A percentile compares a stretch with the other conserved stretches of the same genome.
phyloP scores from a whole-genome alignment of 2,113 vertebrate genomes.

The Telmatochromis sp. region DNA sequence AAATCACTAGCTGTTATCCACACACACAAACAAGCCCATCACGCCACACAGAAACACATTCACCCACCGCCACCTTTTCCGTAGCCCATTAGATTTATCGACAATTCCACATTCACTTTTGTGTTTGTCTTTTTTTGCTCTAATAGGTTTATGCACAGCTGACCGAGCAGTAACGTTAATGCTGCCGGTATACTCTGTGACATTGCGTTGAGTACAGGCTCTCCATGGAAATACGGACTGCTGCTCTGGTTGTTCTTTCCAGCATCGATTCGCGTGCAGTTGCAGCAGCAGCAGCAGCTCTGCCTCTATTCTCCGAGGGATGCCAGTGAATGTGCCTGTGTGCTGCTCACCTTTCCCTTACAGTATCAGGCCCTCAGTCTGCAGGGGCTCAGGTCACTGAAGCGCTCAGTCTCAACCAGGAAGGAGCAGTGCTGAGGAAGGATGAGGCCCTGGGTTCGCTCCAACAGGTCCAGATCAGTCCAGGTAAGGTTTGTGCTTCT shows the following conservation, averaged over 20 bases:
- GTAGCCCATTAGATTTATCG: constrained; percentile 44
- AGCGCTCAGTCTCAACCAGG: neutral
- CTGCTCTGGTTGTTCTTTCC: constrained; percentile 32
- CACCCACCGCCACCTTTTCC: neutral
- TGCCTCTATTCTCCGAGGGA: neutral
- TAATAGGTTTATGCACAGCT: constrained; percentile 52
- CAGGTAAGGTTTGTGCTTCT: constrained; percentile 35
- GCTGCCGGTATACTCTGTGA: constrained; percentile 4
- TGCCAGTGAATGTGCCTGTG: neutral
- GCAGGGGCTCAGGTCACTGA: neutral
- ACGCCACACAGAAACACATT: neutral
- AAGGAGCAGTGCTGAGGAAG: neutral
- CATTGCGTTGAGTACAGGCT: constrained; percentile 11
- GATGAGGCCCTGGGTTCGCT: constrained; percentile 62
- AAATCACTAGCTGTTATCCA: constrained; percentile 18
- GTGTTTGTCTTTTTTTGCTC: neutral
- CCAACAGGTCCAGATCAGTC: constrained; percentile 53
- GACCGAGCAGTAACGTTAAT: constrained; percentile 4
- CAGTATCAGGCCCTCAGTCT: neutral
- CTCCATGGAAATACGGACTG: constrained; percentile 37
- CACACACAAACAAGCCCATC: neutral
- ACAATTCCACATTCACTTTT: constrained; percentile 25
- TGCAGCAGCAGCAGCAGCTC: neutral
- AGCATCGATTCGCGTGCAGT: constrained; percentile 12
- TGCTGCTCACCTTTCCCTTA: neutral